Conservation (phyloP, 1,140 invertebrate genomes). For the Patella vulgata region DNA sequence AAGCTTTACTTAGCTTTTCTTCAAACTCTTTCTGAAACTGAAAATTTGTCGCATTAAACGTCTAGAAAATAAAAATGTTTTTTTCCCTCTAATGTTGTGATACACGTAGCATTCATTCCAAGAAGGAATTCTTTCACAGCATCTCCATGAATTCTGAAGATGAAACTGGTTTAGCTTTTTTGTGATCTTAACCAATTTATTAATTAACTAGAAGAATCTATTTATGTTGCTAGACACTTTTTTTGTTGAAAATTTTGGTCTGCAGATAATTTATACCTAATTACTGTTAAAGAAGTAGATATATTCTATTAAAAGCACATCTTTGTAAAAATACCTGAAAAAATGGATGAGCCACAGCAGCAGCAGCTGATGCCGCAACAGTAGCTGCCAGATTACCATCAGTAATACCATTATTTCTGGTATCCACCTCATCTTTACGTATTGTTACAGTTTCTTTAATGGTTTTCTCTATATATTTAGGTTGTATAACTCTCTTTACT, state of each 20-base stretch:
- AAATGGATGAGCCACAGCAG: conserved; percentile 57
- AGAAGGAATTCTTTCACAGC: too few species aligned
- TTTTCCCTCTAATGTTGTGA: background rate
- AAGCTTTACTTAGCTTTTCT: conserved; percentile 37
- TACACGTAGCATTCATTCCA: too few species aligned
- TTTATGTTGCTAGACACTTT: too few species aligned
- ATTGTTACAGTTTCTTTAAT: conserved; percentile 12
- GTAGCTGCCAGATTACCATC: conserved; percentile 43
- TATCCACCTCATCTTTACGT: conserved; percentile 7
- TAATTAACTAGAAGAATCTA: too few species aligned
- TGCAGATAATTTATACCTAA: too few species aligned
- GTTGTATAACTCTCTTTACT: conserved; percentile 50
- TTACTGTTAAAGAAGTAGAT: too few species aligned
- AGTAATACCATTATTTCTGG: conserved; percentile 10
- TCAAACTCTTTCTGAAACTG: conserved; percentile 57
- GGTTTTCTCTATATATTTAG: conserved; percentile 37
- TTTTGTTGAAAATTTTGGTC: too few species aligned
- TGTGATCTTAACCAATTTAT: too few species aligned
- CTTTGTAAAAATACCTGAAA: conserved; percentile 54
- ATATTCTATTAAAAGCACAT: too few species aligned
- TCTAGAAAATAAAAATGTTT: background rate
- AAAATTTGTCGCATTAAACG: background rate
- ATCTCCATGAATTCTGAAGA: too few species aligned
- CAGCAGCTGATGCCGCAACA: conserved; percentile 56
- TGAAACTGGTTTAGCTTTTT: too few species aligned